A percentile compares a stretch with the other conserved stretches of the same genome.
Conservation (phyloP, 2,113 vertebrate genomes). For the Charadrius vociferus region DNA sequence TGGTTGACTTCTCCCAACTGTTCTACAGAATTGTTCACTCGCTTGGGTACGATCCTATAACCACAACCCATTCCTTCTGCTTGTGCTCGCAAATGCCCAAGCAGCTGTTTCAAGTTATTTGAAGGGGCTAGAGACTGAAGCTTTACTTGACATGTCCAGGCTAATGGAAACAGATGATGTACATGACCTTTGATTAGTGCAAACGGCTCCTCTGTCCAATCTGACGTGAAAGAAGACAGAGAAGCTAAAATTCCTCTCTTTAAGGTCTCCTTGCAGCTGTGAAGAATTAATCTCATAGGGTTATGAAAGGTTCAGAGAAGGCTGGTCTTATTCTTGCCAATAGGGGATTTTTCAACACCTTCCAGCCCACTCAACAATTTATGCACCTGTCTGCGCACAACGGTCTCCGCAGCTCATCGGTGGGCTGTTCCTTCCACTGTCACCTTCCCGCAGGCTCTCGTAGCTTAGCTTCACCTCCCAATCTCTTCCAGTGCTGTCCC, state of each 20-base stretch:
- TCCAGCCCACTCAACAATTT: background rate
- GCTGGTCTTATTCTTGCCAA: background rate
- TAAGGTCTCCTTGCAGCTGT: background rate
- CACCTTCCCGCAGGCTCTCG: fast-evolving
- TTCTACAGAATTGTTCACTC: background rate
- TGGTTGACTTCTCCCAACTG: background rate
- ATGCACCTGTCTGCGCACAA: background rate
- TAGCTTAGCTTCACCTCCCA: background rate
- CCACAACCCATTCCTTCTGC: background rate
- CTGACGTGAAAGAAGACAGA: background rate
- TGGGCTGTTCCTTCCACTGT: background rate
- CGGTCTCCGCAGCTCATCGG: fast-evolving
- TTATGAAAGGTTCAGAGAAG: background rate
- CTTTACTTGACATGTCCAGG: background rate
- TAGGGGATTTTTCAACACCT: background rate
- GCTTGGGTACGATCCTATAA: background rate
- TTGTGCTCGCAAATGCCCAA: background rate
- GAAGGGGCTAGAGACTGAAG: background rate
- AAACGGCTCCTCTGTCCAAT: background rate
- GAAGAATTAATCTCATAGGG: background rate
- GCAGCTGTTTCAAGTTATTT: slow-evolving; percentile 27
- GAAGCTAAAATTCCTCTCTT: background rate
- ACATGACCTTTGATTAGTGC: background rate
- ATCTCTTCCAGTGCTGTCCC: background rate
- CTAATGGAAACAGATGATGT: background rate